phyloP scores from a whole-genome alignment of 2,888 invertebrate species.

The Drosophila antonietae region DNA sequence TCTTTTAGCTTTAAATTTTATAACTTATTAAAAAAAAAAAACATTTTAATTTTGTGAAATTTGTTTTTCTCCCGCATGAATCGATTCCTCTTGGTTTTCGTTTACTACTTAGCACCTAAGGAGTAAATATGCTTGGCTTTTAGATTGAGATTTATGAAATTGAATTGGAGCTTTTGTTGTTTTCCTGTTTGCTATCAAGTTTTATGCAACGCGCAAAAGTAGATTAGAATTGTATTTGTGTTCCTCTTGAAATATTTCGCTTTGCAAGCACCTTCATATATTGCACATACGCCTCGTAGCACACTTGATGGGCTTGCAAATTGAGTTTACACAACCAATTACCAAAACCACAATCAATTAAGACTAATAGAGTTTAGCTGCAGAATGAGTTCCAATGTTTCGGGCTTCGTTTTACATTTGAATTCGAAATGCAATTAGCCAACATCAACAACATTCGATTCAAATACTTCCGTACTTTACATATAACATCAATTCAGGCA shows the following conservation, averaged over 20 bases:
- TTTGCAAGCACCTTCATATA: background rate
- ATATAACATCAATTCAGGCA: constrained; percentile 29
- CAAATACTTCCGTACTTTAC: background rate
- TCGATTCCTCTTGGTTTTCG: constrained; percentile 22
- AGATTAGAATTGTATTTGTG: background rate
- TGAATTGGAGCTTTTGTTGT: constrained; percentile 29
- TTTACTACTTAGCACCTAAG: background rate
- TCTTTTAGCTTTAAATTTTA: constrained; percentile 21
- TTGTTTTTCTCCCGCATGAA: constrained; percentile 16
- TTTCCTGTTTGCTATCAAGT: background rate
- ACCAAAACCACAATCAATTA: background rate
- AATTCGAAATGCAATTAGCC: constrained; percentile 22
- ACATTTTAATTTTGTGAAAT: constrained; percentile 33
- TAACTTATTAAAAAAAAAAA: constrained; percentile 2
- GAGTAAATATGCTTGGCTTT: background rate
- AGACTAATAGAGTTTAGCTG: background rate
- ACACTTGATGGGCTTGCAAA: constrained; percentile 18
- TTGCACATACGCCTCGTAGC: constrained; percentile 23
- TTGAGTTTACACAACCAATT: constrained; percentile 11
- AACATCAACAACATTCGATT: background rate
- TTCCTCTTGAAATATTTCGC: background rate
- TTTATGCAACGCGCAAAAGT: background rate
- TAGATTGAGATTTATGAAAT: constrained; percentile 25
- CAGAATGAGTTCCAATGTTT: background rate
- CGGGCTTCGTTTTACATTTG: background rate